Conservation (phyloP, 2,797 vertebrate genomes). For the Acanthurus lineatus region DNA sequence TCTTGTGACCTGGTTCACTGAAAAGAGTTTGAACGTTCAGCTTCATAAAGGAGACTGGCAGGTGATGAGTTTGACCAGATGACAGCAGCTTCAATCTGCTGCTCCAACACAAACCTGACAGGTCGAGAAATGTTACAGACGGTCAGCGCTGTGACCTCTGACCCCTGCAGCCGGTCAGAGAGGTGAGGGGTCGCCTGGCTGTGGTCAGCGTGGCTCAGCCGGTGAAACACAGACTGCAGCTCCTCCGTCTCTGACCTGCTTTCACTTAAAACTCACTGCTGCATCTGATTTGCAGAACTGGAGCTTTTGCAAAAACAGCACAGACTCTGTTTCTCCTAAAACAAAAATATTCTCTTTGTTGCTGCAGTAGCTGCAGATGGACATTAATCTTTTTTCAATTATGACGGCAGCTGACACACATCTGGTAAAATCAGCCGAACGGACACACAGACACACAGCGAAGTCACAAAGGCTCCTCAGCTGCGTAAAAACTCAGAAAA, state of each 20-base stretch:
- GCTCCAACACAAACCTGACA: neutral
- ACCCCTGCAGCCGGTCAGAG: slow-evolving; percentile 1
- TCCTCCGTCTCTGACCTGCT: slow-evolving; percentile 39
- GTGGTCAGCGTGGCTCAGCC: neutral
- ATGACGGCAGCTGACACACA: slow-evolving; percentile 9
- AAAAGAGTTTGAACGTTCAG: too few species aligned
- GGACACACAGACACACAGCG: neutral
- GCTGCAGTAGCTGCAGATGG: slow-evolving; percentile 16
- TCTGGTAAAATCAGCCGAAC: slow-evolving; percentile 33
- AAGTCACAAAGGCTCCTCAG: neutral
- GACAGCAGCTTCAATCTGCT: neutral
- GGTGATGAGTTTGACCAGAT: neutral
- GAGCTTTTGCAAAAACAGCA: slow-evolving; percentile 19
- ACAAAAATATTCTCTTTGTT: neutral
- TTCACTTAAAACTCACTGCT: neutral
- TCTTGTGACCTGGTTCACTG: too few species aligned
- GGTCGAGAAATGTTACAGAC: neutral
- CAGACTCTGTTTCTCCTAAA: neutral
- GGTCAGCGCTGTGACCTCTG: slow-evolving; percentile 11
- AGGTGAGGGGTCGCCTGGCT: neutral
- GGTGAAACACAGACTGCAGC: slow-evolving; percentile 9
- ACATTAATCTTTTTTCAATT: slow-evolving; percentile 23
- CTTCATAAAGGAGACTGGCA: neutral
- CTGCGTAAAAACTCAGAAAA: slow-evolving; percentile 1
- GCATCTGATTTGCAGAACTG: slow-evolving; percentile 17